A percentile compares a stretch with the other conserved stretches of the same genome.
Evolutionary conservation across 2,113 vertebrate genomes (phyloP).

Genomic region (Cebidichthys violaceus): DNA sequence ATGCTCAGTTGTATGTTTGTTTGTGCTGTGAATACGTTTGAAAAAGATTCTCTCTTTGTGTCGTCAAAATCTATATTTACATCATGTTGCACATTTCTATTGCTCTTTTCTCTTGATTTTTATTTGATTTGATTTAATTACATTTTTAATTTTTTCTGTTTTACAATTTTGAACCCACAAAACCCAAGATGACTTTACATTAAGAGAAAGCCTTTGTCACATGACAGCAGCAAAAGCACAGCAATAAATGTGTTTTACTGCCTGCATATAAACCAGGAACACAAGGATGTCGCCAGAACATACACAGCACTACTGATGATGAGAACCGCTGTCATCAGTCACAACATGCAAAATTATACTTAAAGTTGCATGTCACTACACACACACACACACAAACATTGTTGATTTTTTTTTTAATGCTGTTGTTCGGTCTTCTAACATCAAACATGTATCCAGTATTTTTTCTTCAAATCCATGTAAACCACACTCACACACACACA

Average conservation of each 20-base stretch:
- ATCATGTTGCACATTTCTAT: not conserved
- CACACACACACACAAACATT: not conserved
- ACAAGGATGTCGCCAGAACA: slow-evolving; percentile 17
- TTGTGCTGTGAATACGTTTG: not conserved
- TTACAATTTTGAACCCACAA: not conserved
- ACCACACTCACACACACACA: not conserved
- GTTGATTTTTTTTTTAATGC: not conserved
- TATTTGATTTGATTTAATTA: not conserved
- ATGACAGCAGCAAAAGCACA: slow-evolving; percentile 30
- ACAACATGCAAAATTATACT: slow-evolving; percentile 12
- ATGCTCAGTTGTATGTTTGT: not conserved
- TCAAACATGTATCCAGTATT: not conserved
- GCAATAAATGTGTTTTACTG: slow-evolving; percentile 43
- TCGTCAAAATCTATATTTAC: not conserved
- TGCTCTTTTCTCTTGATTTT: not conserved
- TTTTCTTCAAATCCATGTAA: slow-evolving; percentile 1
- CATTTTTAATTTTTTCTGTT: not conserved
- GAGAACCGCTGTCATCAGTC: slow-evolving; percentile 19
- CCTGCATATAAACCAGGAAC: slow-evolving; percentile 33
- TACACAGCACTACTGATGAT: not conserved
- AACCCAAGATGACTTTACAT: slow-evolving; percentile 10
- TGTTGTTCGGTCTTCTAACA: not conserved
- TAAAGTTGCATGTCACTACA: not conserved
- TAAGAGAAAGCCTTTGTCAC: slow-evolving; percentile 20
- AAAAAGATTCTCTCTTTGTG: not conserved